A percentile compares a stretch with the other conserved stretches of the same genome.
These are phyloP conservation scores for Napeogenes sylphis DNA, from an alignment of 2,888 invertebrate species.

Conservation along the genomic window DNA sequence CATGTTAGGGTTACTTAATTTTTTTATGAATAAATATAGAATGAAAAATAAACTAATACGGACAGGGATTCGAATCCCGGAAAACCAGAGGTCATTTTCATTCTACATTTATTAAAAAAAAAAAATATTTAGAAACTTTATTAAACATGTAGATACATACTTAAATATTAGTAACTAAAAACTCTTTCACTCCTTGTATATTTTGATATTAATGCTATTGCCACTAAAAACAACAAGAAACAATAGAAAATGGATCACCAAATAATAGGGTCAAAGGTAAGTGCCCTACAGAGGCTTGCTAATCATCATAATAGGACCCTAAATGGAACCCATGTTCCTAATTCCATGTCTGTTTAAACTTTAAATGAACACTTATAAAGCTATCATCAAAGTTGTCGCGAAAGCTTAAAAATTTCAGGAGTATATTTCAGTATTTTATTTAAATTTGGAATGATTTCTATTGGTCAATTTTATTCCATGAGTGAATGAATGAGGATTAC, in stretches of 20 bases:
- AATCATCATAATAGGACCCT: slow-evolving; percentile 61
- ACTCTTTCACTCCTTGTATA: neutral
- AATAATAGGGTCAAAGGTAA: slow-evolving; percentile 56
- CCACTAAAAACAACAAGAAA: slow-evolving; percentile 11
- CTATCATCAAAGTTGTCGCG: slow-evolving; percentile 36
- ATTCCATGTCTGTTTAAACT: slow-evolving; percentile 53
- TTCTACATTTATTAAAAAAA: no score
- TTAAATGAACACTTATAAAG: slow-evolving; percentile 48
- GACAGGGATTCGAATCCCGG: no score
- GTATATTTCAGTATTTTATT: neutral
- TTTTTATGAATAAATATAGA: no score
- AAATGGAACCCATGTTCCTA: slow-evolving; percentile 59
- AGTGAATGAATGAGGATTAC: no score
- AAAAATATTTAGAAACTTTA: no score
- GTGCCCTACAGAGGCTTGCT: slow-evolving; percentile 49
- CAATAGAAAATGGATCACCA: slow-evolving; percentile 46
- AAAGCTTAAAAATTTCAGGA: slow-evolving; percentile 5
- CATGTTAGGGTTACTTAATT: no score
- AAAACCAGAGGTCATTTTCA: no score
- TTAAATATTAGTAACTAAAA: no score
- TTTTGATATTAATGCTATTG: neutral
- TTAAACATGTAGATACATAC: no score
- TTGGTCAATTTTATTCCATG: no score
- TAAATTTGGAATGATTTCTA: neutral
- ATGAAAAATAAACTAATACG: no score